Evolutionary conservation across 2,797 vertebrate species (phyloP).

Genomic region (Eidolon dupreanum): DNA sequence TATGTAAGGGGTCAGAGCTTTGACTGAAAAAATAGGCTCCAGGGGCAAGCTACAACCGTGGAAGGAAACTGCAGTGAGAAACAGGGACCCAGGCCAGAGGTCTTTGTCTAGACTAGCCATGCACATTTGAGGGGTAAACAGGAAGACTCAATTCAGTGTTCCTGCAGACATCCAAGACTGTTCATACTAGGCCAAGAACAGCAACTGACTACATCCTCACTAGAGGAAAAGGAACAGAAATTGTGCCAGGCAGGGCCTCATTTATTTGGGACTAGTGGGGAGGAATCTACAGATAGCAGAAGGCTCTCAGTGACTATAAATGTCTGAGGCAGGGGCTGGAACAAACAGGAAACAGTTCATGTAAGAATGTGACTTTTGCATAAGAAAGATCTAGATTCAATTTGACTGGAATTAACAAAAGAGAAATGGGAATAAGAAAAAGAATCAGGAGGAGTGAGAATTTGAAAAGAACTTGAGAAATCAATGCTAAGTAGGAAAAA

Average conservation of each 20-base stretch:
- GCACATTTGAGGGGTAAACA: slow-evolving; percentile 12
- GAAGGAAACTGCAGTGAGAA: not conserved
- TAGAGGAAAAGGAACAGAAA: not conserved
- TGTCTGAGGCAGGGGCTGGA: not conserved
- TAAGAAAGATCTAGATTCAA: not conserved
- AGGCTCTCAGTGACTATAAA: not conserved
- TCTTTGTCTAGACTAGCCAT: not conserved
- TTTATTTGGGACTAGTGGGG: not conserved
- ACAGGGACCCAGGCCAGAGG: not conserved
- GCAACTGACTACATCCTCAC: not conserved
- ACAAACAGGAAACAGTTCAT: not conserved
- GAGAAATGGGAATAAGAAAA: not conserved
- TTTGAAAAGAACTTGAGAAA: not conserved
- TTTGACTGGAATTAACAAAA: not conserved
- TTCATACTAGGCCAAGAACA: not conserved
- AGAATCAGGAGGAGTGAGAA: not conserved
- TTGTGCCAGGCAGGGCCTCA: not conserved
- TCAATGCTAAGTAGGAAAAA: slow-evolving; percentile 10
- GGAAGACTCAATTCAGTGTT: not conserved
- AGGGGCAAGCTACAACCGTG: not conserved
- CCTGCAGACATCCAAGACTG: not conserved
- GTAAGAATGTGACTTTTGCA: not conserved
- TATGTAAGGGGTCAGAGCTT: not conserved
- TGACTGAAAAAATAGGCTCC: not conserved
- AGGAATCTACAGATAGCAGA: not conserved